Base-by-base conservation (phyloP, 2,113 vertebrate genomes). In the Mesembrinibis cayennensis region DNA sequence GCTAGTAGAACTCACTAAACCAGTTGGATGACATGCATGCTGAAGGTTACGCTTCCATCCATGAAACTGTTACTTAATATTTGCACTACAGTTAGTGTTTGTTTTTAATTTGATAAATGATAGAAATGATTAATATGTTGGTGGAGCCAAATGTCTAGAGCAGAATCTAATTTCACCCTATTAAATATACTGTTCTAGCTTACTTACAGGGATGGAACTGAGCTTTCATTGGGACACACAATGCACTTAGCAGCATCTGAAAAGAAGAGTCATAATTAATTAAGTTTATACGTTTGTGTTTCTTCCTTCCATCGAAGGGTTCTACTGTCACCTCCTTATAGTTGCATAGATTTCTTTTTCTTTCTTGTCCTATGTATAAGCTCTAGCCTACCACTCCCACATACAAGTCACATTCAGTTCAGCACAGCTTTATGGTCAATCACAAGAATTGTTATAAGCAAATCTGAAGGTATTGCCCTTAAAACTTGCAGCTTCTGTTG, bases 1-100 rank as follows among this genome's bases (percentile, higher is more conserved):
- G 44, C 40, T 22, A 30, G 26, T 12, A 67, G 89, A 97, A 96
- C 94, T 95, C 70, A 92, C 93, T 66, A 25, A 97, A 97, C 95
- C 93, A 91, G 98, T 77, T 32, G 44, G 97, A 29, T 95, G 87
- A 80, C 45, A 15, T 96, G 86, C 38, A 5, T n/a, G 36, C 61
- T 65, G 55, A 72, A 82, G 78, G 62, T 87, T 93, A 38, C 2
- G 3, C 76, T 96, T 93, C 80, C 85, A 62, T 74, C 67, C 16
- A 4, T 47, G 79, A 38, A 90, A 81, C 81, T 66, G 62, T 94
- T 94, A 65, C 76, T 96, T 66, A 85, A 55, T 90, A 40, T 66
- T 93, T 95, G 25, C 86, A 62, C 76, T 87, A 34, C 62, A 85
- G 52, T 34, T 53, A 86, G 20, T 83, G 52, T 92, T 96, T 94